These are phyloP conservation scores for Tonatia bakeri DNA, from an alignment of 2,113 vertebrate species.

Conservation along the genomic window DNA sequence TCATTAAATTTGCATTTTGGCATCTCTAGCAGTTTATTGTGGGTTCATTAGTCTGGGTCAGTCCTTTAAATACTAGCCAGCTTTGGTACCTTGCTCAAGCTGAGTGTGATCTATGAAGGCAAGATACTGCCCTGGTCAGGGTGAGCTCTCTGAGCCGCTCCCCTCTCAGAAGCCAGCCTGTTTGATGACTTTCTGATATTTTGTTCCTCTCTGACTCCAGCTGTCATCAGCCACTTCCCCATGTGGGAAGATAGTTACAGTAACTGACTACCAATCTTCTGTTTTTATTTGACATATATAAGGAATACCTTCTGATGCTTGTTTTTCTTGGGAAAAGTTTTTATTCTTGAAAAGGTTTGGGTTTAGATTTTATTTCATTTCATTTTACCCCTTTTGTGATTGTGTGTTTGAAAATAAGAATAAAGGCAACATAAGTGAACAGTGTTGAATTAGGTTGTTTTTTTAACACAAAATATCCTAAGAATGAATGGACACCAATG, in stretches of 20 bases:
- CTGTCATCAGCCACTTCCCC: not conserved
- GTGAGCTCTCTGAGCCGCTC: not conserved
- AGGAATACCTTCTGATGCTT: not conserved
- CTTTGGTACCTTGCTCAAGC: not conserved
- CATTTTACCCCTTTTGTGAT: not conserved
- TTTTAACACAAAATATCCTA: not conserved
- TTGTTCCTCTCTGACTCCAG: not conserved
- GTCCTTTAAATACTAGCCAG: not conserved
- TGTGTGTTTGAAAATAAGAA: constrained; percentile 6
- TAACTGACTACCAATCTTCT: not conserved
- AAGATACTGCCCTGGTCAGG: not conserved
- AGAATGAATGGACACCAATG: not conserved
- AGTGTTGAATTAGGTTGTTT: not conserved
- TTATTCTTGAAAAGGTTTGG: constrained; percentile 12
- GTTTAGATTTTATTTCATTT: constrained; percentile 17
- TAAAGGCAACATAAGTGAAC: not conserved
- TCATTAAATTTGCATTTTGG: not conserved
- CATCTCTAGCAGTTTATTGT: not conserved
- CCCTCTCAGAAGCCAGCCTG: not conserved
- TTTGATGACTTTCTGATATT: not conserved
- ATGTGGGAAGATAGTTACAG: not conserved
- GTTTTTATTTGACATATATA: not conserved
- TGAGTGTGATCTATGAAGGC: not conserved
- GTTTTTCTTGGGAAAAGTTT: not conserved
- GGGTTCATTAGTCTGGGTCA: not conserved